A percentile compares a stretch with the other conserved stretches of the same genome.
phyloP scores from a whole-genome alignment of 2,888 invertebrate genomes.

The Diplolepis rosae region DNA sequence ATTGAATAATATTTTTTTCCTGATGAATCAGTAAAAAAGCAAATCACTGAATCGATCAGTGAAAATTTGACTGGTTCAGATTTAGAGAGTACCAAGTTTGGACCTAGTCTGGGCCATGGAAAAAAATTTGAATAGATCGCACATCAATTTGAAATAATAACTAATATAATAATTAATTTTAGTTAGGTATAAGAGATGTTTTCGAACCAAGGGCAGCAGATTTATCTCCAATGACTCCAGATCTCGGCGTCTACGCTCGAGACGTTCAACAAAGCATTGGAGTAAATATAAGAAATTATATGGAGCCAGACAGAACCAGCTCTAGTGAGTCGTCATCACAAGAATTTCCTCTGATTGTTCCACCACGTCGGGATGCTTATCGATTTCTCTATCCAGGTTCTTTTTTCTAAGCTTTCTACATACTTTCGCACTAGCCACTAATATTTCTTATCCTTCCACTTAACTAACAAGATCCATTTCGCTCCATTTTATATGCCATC shows the following conservation, averaged over 20 bases:
- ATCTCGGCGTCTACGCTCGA: constrained; percentile 85
- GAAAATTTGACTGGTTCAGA: no score
- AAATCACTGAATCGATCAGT: no score
- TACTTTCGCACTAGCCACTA: constrained; percentile 33
- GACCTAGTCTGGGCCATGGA: no score
- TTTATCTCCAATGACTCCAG: constrained; percentile 86
- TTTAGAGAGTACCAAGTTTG: no score
- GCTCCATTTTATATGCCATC: constrained; percentile 3
- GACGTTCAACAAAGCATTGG: constrained; percentile 90
- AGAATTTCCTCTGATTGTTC: constrained; percentile 46
- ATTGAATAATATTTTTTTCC: no score
- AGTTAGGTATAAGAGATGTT: constrained; percentile 86
- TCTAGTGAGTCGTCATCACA: constrained; percentile 58
- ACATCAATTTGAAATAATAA: no score
- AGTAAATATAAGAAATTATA: constrained; percentile 86
- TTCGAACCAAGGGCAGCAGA: constrained; percentile 88
- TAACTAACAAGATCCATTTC: constrained; percentile 22
- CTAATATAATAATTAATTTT: no score
- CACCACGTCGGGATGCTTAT: constrained; percentile 57
- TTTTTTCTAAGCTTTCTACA: constrained; percentile 31
- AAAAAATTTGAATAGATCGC: no score
- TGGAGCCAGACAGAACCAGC: constrained; percentile 75
- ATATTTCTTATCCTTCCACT: constrained; percentile 13
- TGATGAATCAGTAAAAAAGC: no score
- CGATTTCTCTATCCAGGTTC: constrained; percentile 55